phyloP scores from a whole-genome alignment of 2,888 invertebrate genomes.

The Gisinianus flammeolus region DNA sequence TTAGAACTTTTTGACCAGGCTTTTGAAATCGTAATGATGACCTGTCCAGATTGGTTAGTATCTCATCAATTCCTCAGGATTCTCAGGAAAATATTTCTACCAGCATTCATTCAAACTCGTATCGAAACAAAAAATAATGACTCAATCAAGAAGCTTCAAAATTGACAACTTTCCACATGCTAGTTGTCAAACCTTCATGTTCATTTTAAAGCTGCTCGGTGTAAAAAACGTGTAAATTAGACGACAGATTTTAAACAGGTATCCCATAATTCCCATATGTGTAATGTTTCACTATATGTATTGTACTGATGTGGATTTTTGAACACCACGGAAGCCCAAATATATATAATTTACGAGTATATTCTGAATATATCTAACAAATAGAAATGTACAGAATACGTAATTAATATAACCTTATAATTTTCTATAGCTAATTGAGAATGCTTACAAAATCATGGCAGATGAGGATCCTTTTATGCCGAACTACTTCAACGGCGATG shows the following conservation, averaged over 20 bases:
- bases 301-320: too few relatives aligned
- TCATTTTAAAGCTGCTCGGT: conserved; percentile 15
- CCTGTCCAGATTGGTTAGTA: conserved; percentile 4
- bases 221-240: not conserved
- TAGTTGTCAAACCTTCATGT: too few relatives aligned
- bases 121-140: not conserved
- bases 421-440: not conserved
- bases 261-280: not conserved
- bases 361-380: too few relatives aligned
- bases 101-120: not conserved
- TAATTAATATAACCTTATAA: too few relatives aligned
- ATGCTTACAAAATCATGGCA: conserved; percentile 10
- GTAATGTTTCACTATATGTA: not conserved
- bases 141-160: too few relatives aligned
- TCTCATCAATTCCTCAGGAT: conserved; percentile 7
- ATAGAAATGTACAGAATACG: too few relatives aligned
- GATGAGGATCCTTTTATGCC: conserved; percentile 1
- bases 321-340: too few relatives aligned
- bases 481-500: not conserved
- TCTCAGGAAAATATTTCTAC: not conserved
- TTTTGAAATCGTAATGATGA: not conserved
- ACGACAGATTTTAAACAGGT: conserved; percentile 3
- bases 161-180: not conserved
- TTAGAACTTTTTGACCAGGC: conserved; percentile 12
- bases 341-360: too few relatives aligned